Percentiles rank a stretch among this genome's conserved stretches.
These are phyloP conservation scores for Marmota flaviventris DNA, from an alignment of 2,113 vertebrate species.

Conservation along the genomic window DNA sequence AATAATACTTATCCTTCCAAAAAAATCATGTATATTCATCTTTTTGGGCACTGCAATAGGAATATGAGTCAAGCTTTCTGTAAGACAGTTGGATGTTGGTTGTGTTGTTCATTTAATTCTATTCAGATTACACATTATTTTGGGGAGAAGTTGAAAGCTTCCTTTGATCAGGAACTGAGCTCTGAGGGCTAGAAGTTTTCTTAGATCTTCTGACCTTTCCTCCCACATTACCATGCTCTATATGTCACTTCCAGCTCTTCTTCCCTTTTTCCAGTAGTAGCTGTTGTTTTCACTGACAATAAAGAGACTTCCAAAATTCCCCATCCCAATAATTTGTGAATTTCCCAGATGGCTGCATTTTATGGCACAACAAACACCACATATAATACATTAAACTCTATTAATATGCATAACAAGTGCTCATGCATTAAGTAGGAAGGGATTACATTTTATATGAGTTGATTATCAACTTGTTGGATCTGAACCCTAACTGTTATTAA, in stretches of 20 bases:
- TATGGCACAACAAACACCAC: background rate
- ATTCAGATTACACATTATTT: background rate
- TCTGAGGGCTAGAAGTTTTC: background rate
- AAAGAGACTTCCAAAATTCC: background rate
- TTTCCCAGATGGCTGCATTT: background rate
- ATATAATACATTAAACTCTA: background rate
- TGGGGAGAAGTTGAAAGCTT: background rate
- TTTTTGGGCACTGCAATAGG: background rate
- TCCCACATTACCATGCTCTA: background rate
- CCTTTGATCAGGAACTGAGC: background rate
- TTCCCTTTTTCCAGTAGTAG: background rate
- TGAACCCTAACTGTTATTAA: background rate
- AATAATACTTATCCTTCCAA: background rate
- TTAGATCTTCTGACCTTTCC: background rate
- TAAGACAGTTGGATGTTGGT: background rate
- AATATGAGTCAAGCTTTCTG: background rate
- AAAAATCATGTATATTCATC: background rate
- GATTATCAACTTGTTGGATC: background rate
- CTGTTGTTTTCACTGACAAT: background rate
- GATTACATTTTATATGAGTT: background rate
- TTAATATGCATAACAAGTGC: background rate
- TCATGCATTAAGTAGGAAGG: background rate
- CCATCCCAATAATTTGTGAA: background rate
- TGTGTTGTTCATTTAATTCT: background rate
- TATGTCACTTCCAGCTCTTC: fast-evolving